These are phyloP conservation scores for Cryptops parisi DNA, from an alignment of 2,888 invertebrate genomes.

Conservation along the genomic window DNA sequence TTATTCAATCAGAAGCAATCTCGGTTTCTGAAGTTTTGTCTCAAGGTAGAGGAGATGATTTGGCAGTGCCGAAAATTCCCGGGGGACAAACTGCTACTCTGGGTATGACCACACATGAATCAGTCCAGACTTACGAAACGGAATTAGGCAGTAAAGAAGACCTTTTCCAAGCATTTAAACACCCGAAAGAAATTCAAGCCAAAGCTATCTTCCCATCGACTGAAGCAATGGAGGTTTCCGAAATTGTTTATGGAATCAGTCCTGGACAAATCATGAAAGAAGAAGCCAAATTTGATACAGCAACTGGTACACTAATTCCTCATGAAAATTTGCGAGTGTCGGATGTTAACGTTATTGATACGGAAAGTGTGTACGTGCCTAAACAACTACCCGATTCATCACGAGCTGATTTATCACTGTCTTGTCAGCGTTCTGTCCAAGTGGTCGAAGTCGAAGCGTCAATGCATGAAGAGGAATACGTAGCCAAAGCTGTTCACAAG, in stretches of 20 bases:
- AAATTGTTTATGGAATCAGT: conserved; percentile 16
- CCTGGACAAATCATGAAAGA: conserved; percentile 9
- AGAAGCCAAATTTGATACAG: conserved; percentile 7
- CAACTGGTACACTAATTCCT: conserved; percentile 7
- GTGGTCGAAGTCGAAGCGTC: conserved; percentile 7
- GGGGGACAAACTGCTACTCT: not conserved
- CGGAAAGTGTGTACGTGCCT: conserved; percentile 12
- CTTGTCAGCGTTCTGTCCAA: conserved; percentile 1
- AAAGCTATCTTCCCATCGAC: conserved; percentile 10
- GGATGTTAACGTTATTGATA: conserved; percentile 6
- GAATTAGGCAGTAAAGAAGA: conserved; percentile 12
- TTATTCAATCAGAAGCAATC: conserved; percentile 18
- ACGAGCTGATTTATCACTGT: conserved; percentile 6
- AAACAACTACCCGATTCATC: conserved; percentile 8
- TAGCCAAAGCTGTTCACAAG: conserved; percentile 23
- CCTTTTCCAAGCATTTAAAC: too few species aligned
- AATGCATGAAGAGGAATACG: conserved; percentile 13
- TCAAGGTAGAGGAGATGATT: not conserved
- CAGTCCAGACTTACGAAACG: conserved; percentile 7
- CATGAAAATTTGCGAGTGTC: conserved; percentile 2
- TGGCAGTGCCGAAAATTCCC: not conserved
- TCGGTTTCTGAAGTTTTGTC: conserved; percentile 15
- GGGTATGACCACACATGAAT: conserved; percentile 5
- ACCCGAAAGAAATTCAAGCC: too few species aligned
- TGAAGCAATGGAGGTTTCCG: conserved; percentile 17